A percentile compares a stretch with the other conserved stretches of the same genome.
Conservation (phyloP, 2,113 vertebrate genomes). For the Pygoscelis antarcticus region DNA sequence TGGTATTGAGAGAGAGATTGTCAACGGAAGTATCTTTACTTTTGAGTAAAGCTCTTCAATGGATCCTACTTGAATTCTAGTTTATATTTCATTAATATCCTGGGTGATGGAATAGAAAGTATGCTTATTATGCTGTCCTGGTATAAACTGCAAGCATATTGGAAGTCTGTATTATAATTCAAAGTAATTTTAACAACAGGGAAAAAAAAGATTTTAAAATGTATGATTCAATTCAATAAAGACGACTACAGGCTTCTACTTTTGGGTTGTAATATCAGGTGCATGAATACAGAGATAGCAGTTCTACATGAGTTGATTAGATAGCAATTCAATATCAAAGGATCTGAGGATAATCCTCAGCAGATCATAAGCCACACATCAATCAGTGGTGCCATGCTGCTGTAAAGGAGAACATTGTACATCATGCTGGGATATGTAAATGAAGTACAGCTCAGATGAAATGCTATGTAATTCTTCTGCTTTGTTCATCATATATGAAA, state of each 20-base stretch:
- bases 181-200: not conserved
- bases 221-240: not conserved
- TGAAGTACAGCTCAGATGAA: not conserved
- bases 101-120: not conserved
- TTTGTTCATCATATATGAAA: not conserved
- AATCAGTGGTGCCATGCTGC: not conserved
- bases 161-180: not conserved
- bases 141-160: not conserved
- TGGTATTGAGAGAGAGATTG: not conserved
- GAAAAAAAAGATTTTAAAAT: not conserved
- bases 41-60: not conserved
- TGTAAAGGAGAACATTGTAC: not conserved
- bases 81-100: not conserved
- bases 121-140: not conserved
- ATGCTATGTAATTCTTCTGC: not conserved
- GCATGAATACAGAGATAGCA: not conserved
- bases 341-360: constrained; percentile 7
- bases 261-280: not conserved
- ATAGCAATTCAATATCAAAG: not conserved
- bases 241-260: not conserved
- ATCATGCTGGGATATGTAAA: constrained; percentile 1
- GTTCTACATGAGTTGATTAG: not conserved
- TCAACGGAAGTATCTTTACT: not conserved
- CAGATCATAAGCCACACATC: not conserved
- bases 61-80: not conserved